Percentiles rank a stretch among this genome's conserved stretches.
Conservation (phyloP, 2,888 invertebrate species). For the Stramonita haemastoma region DNA sequence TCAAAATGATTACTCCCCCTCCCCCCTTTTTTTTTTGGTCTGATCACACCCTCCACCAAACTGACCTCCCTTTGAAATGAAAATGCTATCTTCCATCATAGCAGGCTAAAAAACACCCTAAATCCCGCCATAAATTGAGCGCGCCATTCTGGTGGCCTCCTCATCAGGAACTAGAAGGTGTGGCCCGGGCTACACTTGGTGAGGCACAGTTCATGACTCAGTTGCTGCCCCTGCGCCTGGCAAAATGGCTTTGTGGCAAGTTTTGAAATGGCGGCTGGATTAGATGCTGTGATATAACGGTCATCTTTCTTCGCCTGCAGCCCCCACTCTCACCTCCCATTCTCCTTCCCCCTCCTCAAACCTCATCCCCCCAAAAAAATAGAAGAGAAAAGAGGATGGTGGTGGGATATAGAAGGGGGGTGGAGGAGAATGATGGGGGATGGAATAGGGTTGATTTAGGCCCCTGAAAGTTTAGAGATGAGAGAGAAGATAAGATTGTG, state of each 20-base stretch:
- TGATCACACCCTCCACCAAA: neutral
- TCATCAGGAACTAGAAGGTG: slow-evolving; percentile 19
- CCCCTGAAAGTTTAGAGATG: too few relatives aligned
- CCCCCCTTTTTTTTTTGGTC: neutral
- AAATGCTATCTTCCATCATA: slow-evolving; percentile 41
- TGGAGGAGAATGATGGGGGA: neutral
- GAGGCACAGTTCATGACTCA: slow-evolving; percentile 41
- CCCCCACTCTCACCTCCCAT: too few relatives aligned
- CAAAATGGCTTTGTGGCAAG: slow-evolving; percentile 38
- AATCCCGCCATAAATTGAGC: slow-evolving; percentile 40
- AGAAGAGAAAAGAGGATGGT: neutral
- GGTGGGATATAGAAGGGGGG: neutral
- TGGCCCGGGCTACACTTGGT: neutral
- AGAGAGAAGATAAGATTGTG: neutral
- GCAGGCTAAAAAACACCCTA: slow-evolving; percentile 27
- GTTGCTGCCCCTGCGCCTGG: slow-evolving; percentile 2
- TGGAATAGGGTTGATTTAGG: too few relatives aligned
- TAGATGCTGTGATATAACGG: slow-evolving; percentile 31
- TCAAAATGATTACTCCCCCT: neutral
- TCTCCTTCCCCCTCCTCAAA: too few relatives aligned
- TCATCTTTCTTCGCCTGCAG: neutral
- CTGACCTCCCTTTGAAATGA: slow-evolving; percentile 38
- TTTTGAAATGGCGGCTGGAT: slow-evolving; percentile 29
- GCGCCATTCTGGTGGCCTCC: slow-evolving; percentile 28
- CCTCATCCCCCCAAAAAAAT: neutral